A percentile compares a stretch with the other conserved stretches of the same genome.
Conservation (phyloP, 2,888 invertebrate genomes). For the Dynastes tityus region DNA sequence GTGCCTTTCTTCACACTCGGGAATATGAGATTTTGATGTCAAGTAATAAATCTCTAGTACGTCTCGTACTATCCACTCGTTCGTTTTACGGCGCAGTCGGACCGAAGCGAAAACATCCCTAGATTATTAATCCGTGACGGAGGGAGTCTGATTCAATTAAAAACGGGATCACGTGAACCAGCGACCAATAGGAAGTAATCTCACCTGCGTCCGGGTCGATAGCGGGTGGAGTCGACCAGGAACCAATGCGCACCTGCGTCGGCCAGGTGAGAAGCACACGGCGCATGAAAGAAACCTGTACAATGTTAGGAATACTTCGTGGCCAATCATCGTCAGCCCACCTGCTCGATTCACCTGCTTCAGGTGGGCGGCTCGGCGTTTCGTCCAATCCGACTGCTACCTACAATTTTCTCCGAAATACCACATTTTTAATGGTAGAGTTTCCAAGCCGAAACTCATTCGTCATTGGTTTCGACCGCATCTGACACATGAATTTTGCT, state of each 20-base stretch:
- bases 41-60: background rate
- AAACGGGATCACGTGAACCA: constrained; percentile 55
- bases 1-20: no score
- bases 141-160: constrained; percentile 59
- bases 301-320: constrained; percentile 51
- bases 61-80: background rate
- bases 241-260: constrained; percentile 65
- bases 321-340: constrained; percentile 53
- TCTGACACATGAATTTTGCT: no score
- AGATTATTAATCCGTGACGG: constrained; percentile 48
- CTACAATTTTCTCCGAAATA: constrained; percentile 20
- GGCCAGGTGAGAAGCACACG: constrained; percentile 63
- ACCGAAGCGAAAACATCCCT: constrained; percentile 43
- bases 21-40: background rate
- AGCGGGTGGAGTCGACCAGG: constrained; percentile 65
- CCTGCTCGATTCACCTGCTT: constrained; percentile 55
- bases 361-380: constrained; percentile 58
- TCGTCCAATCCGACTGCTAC: constrained; percentile 55
- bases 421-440: constrained; percentile 5
- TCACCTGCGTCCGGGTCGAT: constrained; percentile 68
- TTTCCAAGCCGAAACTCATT: background rate
- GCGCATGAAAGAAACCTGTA: constrained; percentile 62
- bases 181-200: constrained; percentile 65
- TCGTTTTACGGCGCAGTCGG: constrained; percentile 7
- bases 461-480: background rate